Evolutionary conservation across 2,113 vertebrate species (phyloP).

Genomic region (Catharus minimus): DNA sequence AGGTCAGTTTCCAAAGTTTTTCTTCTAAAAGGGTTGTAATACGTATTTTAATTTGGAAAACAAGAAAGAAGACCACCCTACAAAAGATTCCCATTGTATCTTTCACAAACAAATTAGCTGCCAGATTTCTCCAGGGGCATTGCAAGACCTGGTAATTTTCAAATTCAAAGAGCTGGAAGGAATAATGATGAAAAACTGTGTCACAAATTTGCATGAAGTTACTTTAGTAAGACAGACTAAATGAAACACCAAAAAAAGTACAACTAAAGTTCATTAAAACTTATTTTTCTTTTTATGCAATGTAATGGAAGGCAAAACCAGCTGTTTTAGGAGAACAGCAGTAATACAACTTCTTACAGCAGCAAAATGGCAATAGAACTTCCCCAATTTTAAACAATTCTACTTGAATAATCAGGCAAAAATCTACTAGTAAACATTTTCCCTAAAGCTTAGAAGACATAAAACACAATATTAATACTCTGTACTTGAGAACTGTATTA

Average conservation of each 20-base stretch:
- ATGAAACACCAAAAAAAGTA: not conserved
- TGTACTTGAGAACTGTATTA: not conserved
- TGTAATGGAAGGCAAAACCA: not conserved
- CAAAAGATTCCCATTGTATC: not conserved
- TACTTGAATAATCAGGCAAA: not conserved
- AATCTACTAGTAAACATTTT: not conserved
- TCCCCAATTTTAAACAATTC: not conserved
- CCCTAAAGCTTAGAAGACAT: not conserved
- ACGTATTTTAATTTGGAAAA: not conserved
- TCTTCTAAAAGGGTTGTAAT: not conserved
- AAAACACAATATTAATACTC: not conserved
- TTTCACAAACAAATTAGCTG: slow-evolving; percentile 11
- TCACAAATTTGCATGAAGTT: not conserved
- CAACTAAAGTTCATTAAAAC: not conserved
- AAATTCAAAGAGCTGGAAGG: not conserved
- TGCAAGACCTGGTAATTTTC: not conserved
- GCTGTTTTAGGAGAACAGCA: not conserved
- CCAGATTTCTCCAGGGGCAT: not conserved
- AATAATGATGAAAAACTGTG: not conserved
- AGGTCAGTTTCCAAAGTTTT: not conserved
- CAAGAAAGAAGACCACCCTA: not conserved
- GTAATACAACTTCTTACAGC: not conserved
- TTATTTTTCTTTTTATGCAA: not conserved
- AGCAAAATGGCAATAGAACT: not conserved
- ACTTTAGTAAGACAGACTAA: not conserved